These are phyloP conservation scores for Oasisia sp. DNA, from an alignment of 2,888 invertebrate genomes.

Conservation along the genomic window DNA sequence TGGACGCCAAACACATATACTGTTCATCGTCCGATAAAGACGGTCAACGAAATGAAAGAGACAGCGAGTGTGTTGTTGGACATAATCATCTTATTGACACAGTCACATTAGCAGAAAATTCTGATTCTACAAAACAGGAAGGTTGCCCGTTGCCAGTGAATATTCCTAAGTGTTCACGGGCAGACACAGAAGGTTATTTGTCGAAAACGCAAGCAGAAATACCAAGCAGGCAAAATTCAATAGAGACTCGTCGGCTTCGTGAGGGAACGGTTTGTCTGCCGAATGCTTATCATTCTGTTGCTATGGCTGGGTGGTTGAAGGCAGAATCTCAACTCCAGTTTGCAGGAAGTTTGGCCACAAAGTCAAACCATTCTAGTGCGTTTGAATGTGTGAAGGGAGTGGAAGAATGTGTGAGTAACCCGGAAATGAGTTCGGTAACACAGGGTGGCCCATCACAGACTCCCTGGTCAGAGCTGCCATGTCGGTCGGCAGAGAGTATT, in stretches of 20 bases:
- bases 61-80: not conserved
- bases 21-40: not conserved
- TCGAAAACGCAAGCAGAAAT: not conserved
- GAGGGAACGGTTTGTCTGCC: not conserved
- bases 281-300: not conserved
- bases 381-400: not conserved
- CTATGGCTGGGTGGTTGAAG: not conserved
- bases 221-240: not conserved
- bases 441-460: no score
- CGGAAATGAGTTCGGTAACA: no score
- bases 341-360: not conserved
- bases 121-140: not conserved
- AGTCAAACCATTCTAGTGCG: not conserved
- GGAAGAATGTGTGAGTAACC: no score
- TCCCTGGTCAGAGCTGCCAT: no score
- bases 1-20: not conserved
- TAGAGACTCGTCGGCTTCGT: not conserved
- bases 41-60: not conserved
- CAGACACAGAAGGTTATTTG: not conserved
- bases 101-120: not conserved
- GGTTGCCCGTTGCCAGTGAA: not conserved
- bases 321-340: not conserved
- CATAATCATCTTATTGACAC: not conserved
- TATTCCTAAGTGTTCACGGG: not conserved
- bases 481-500: no score